phyloP scores from a whole-genome alignment of 1,140 invertebrate species.

The Samia ricini region DNA sequence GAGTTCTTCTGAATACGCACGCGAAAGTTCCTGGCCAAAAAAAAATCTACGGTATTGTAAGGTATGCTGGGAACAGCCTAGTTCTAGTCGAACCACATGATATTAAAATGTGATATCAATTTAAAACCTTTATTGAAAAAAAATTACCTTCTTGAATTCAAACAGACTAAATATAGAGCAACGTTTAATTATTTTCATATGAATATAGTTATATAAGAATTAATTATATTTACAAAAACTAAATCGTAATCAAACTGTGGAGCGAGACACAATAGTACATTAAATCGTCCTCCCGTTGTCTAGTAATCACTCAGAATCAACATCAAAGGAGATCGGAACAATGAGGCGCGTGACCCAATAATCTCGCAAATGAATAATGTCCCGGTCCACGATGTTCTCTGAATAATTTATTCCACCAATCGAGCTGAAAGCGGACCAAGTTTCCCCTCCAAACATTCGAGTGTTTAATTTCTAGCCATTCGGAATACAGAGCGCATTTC shows the following conservation, averaged over 20 bases:
- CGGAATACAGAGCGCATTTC: background rate
- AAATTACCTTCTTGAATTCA: too few relatives aligned
- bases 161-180: too few relatives aligned
- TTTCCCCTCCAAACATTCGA: slow-evolving; percentile 6
- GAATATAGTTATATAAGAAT: too few relatives aligned
- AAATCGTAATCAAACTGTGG: background rate
- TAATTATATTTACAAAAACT: background rate
- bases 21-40: too few relatives aligned
- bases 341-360: slow-evolving; percentile 19
- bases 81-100: too few relatives aligned
- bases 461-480: slow-evolving; percentile 9
- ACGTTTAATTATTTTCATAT: too few relatives aligned
- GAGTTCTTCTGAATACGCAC: too few relatives aligned
- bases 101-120: too few relatives aligned
- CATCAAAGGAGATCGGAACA: slow-evolving; percentile 17
- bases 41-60: too few relatives aligned
- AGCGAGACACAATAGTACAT: slow-evolving; percentile 6
- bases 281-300: slow-evolving; percentile 13
- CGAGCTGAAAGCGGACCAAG: slow-evolving; percentile 29
- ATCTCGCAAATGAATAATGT: slow-evolving; percentile 32
- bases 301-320: slow-evolving; percentile 14
- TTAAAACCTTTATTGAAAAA: too few relatives aligned
- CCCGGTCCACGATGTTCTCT: slow-evolving; percentile 20
- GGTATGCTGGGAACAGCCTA: too few relatives aligned
- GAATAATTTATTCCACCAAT: slow-evolving; percentile 39